Percentiles rank a stretch among this genome's conserved stretches.
Evolutionary conservation across 2,797 vertebrate species (phyloP).

Genomic region (Salarias fasciatus): DNA sequence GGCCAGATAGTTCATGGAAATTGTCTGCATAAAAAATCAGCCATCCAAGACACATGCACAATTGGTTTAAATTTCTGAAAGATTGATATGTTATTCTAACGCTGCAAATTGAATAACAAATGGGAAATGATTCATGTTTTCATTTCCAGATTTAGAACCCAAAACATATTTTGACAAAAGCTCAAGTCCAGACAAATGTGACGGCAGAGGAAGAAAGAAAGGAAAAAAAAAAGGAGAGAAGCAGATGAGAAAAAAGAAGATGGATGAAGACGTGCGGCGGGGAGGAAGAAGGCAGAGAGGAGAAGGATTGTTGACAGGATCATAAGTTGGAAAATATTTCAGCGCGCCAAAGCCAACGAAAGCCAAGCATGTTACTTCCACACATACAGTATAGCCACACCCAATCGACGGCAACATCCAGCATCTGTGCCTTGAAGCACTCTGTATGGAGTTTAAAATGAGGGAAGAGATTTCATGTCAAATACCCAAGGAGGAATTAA

Average conservation of each 20-base stretch:
- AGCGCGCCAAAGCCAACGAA: conserved; percentile 67
- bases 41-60: conserved; percentile 12
- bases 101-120: conserved; percentile 18
- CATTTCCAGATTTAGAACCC: conserved; percentile 27
- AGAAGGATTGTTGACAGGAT: conserved; percentile 59
- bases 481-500: conserved; percentile 68
- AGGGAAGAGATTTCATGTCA: conserved; percentile 56
- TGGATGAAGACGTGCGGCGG: conserved; percentile 15
- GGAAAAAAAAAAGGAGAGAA: background rate
- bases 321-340: conserved; percentile 67
- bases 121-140: conserved; percentile 20
- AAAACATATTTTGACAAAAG: conserved; percentile 43
- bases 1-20: conserved; percentile 13
- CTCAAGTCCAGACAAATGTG: conserved; percentile 51
- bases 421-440: conserved; percentile 61
- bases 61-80: conserved; percentile 14
- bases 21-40: conserved; percentile 10
- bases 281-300: conserved; percentile 40
- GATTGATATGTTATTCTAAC: conserved; percentile 18
- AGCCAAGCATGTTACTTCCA: conserved; percentile 59
- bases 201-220: conserved; percentile 33
- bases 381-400: conserved; percentile 59
- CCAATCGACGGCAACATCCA: conserved; percentile 60
- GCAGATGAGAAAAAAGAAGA: background rate
- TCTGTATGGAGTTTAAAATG: conserved; percentile 58